Evolutionary conservation across 2,797 vertebrate genomes (phyloP).

Genomic region (Anniella stebbinsi): DNA sequence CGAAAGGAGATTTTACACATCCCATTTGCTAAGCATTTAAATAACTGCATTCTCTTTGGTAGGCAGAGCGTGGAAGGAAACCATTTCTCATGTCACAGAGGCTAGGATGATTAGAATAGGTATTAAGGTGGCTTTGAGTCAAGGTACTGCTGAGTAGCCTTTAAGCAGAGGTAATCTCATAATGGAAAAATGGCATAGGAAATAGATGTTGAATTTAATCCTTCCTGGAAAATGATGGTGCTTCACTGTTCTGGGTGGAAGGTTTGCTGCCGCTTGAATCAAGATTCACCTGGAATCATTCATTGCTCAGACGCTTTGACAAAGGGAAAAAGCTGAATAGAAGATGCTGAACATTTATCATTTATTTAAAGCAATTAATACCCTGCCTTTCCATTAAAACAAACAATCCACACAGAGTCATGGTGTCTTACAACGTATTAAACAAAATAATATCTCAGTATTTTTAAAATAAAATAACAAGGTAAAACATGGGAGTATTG

Average conservation of each 20-base stretch:
- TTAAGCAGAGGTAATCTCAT: conserved; percentile 37
- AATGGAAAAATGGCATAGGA: conserved; percentile 16
- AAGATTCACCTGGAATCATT: neutral
- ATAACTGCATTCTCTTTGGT: conserved; percentile 40
- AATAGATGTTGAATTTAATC: neutral
- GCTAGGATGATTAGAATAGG: conserved; percentile 40
- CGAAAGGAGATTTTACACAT: conserved; percentile 31
- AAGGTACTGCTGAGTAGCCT: conserved; percentile 18
- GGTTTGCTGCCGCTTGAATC: neutral
- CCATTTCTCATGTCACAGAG: conserved; percentile 37
- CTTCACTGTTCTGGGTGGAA: neutral
- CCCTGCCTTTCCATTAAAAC: neutral
- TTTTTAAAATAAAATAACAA: neutral
- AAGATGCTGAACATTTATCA: neutral
- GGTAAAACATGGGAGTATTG: neutral
- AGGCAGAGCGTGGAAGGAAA: conserved; percentile 28
- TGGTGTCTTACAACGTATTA: neutral
- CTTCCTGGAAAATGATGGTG: neutral
- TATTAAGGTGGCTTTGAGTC: conserved; percentile 41
- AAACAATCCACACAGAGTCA: too few species aligned
- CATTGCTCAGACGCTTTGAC: neutral
- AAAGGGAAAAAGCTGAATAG: neutral
- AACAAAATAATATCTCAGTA: neutral
- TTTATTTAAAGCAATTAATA: neutral
- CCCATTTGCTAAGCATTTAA: conserved; percentile 41